Base-by-base conservation (phyloP, 1,140 invertebrate species). In the Nasonia giraulti region DNA sequence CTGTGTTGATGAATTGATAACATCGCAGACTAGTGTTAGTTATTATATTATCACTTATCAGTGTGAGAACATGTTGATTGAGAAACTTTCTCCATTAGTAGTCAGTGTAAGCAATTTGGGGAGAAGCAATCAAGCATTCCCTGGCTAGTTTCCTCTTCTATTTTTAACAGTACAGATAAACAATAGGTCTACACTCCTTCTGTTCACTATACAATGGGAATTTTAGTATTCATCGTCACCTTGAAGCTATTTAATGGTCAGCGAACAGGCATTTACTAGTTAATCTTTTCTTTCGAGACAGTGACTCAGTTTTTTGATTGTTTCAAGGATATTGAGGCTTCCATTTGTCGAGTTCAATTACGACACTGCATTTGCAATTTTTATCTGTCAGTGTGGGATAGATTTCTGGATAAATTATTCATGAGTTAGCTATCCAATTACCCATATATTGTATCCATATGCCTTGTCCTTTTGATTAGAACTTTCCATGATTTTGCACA, bases 171-270 rank as follows among this genome's bases (percentile, higher is more conserved):
- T 62, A 4, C n/a, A 20, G 55, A 62, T 62, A 62, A 62, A 62
- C 55, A 62, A 62, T 62, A 62, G 55, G 14, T 62, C 17, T 62
- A 62, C 20, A n/a, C 55, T 7, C 55, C 55, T 55, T 55, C 50
- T 62, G 55, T 62, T 7, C 5, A 62, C 1, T 17, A 6, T 62
- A 62, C 55, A 62, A 62, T 62, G 20, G 55, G 55, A 62, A 20
- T 78, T 78, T 66, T n/a, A 79, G 23, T 78, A 50, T 69, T 69
- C 14, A 14, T 44, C 66, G 20, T 69, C 23, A 31, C 78, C n/a
- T 71, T 68, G 78, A 80, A 68, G 20, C 3, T 62, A 62, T 80
- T 69, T 80, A n/a, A 79, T 80, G n/a, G 20, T 20, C 33, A 80
- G 14, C 1, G 33, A 80, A 12, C 20, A 68, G 17, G 23, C 27